phyloP scores from a whole-genome alignment of 2,113 vertebrate genomes.

The Hydrochoerus hydrochaeris region DNA sequence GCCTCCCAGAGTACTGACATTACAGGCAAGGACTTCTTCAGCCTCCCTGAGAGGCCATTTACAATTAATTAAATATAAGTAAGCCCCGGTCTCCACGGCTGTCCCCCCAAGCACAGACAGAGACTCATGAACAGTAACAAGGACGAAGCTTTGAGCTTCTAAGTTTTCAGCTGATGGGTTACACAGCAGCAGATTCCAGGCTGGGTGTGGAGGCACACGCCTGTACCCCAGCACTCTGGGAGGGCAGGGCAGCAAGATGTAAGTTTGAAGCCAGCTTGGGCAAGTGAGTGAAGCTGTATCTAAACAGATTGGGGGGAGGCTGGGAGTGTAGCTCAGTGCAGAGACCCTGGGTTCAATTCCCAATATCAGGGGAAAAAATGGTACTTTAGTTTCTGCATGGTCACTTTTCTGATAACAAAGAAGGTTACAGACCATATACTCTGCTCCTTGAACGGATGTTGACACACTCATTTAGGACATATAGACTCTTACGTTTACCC shows the following conservation, averaged over 20 bases:
- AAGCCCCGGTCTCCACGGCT: too few species aligned
- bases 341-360: too few species aligned
- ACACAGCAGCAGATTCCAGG: neutral
- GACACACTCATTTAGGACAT: neutral
- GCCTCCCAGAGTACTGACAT: neutral
- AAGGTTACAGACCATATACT: rapidly evolving
- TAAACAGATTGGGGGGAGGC: neutral
- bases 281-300: neutral
- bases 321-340: neutral
- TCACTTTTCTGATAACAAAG: neutral
- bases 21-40: neutral
- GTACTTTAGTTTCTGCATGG: rapidly evolving
- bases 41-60: neutral
- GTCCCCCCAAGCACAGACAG: rapidly evolving
- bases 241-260: neutral
- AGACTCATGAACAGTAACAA: neutral
- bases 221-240: neutral
- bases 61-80: rapidly evolving
- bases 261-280: neutral
- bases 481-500: rapidly evolving
- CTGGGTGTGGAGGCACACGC: neutral
- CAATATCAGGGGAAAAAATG: neutral
- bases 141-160: neutral
- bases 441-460: neutral
- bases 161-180: neutral